Evolutionary conservation across 2,888 invertebrate genomes (phyloP).

Genomic region (Oxytorus armatus): DNA sequence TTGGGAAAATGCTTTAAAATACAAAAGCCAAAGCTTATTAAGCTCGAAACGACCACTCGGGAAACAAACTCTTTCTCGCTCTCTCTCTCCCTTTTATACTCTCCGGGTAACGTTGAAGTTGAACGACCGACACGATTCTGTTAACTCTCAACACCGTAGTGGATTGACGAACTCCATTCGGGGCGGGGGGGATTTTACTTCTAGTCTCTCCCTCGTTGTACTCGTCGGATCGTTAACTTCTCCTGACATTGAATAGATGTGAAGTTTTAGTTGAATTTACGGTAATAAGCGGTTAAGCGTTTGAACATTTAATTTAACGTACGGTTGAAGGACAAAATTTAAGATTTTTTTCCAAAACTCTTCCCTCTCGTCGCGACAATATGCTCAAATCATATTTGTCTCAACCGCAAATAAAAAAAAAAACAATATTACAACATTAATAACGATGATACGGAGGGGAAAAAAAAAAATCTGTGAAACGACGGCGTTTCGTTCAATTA

Average conservation of each 20-base stretch:
- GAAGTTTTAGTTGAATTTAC: background rate
- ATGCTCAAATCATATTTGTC: no score
- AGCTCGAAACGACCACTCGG: background rate
- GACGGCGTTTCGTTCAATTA: conserved; percentile 34
- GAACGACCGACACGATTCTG: background rate
- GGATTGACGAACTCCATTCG: background rate
- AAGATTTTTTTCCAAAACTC: no score
- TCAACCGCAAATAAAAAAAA: no score
- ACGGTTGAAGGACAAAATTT: no score
- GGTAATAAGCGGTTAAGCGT: background rate
- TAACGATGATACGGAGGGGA: no score
- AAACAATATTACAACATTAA: no score
- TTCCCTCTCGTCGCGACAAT: no score
- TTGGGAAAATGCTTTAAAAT: background rate
- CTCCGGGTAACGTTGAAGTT: background rate
- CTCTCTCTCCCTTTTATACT: background rate
- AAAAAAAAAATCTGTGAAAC: no score
- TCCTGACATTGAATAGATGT: background rate
- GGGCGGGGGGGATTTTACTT: background rate
- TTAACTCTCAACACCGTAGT: background rate
- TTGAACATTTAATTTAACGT: background rate
- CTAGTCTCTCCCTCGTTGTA: background rate
- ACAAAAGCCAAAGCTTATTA: conserved; percentile 1
- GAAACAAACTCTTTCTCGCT: conserved; percentile 6
- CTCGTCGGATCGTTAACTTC: background rate